phyloP scores from a whole-genome alignment of 2,888 invertebrate genomes.

The Lycocerus yunnanus region DNA sequence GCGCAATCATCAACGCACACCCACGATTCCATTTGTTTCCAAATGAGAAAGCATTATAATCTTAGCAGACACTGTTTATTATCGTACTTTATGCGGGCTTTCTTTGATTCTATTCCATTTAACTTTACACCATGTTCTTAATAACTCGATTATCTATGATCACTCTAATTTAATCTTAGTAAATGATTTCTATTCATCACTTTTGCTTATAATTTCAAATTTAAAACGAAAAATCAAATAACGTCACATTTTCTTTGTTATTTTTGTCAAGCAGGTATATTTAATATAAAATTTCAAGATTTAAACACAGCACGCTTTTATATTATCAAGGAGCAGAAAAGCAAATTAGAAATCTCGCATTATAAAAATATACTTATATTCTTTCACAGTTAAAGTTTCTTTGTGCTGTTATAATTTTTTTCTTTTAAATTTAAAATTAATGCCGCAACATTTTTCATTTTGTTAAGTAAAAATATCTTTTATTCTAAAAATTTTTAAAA shows the following conservation, averaged over 20 bases:
- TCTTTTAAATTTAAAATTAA: conserved; percentile 12
- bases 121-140: conserved; percentile 45
- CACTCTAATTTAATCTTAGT: conserved; percentile 27
- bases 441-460: neutral
- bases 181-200: conserved; percentile 19
- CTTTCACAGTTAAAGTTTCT: neutral
- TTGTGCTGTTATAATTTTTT: neutral
- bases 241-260: neutral
- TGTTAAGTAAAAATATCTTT: neutral
- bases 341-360: neutral
- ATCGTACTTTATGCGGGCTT: conserved; percentile 41
- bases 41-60: conserved; percentile 41
- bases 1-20: conserved; percentile 42
- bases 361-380: neutral
- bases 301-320: neutral
- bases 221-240: neutral
- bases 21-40: conserved; percentile 39
- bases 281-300: neutral
- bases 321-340: neutral
- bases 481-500: conserved; percentile 17
- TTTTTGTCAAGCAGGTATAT: neutral
- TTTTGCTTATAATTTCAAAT: conserved; percentile 5
- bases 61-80: conserved; percentile 42
- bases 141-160: conserved; percentile 44
- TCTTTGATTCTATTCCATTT: conserved; percentile 45